Evolutionary conservation across 2,888 invertebrate species (phyloP).

Genomic region (Cyclophora albipunctata): DNA sequence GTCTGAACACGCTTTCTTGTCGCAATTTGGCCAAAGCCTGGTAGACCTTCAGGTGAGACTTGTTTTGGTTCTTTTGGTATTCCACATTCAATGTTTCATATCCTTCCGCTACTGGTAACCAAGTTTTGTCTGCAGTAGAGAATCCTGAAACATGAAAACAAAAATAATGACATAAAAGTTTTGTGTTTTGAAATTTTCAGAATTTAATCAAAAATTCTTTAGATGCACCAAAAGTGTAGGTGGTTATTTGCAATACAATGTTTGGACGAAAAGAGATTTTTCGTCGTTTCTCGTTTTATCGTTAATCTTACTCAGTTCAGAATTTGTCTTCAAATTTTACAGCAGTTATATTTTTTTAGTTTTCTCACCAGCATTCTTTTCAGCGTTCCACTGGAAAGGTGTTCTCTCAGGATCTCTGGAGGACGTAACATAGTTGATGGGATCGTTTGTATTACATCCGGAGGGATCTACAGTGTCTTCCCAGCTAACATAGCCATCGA

Average conservation of each 20-base stretch:
- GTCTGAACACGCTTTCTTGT: slow-evolving; percentile 62
- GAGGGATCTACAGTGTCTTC: slow-evolving; percentile 80
- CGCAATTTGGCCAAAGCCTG: slow-evolving; percentile 73
- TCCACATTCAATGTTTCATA: slow-evolving; percentile 77
- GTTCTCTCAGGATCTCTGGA: slow-evolving; percentile 81
- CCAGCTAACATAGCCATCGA: slow-evolving; percentile 79
- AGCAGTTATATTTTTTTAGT: no score
- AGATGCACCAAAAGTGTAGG: no score
- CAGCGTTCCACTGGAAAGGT: slow-evolving; percentile 79
- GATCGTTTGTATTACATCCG: slow-evolving; percentile 80
- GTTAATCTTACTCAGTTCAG: no score
- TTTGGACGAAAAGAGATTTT: no score
- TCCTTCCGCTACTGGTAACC: slow-evolving; percentile 80
- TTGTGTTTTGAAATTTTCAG: no score
- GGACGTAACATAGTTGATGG: slow-evolving; percentile 71
- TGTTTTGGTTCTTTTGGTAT: slow-evolving; percentile 54
- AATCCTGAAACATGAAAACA: slow-evolving; percentile 64
- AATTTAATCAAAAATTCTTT: no score
- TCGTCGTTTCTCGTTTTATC: no score
- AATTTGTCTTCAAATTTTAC: no score
- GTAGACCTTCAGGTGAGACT: slow-evolving; percentile 79
- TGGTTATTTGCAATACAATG: no score
- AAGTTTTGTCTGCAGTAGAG: slow-evolving; percentile 72
- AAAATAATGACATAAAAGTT: not conserved
- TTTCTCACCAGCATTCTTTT: slow-evolving; percentile 64